These are phyloP conservation scores for Cephus runcator DNA, from an alignment of 2,888 invertebrate genomes.

Conservation along the genomic window DNA sequence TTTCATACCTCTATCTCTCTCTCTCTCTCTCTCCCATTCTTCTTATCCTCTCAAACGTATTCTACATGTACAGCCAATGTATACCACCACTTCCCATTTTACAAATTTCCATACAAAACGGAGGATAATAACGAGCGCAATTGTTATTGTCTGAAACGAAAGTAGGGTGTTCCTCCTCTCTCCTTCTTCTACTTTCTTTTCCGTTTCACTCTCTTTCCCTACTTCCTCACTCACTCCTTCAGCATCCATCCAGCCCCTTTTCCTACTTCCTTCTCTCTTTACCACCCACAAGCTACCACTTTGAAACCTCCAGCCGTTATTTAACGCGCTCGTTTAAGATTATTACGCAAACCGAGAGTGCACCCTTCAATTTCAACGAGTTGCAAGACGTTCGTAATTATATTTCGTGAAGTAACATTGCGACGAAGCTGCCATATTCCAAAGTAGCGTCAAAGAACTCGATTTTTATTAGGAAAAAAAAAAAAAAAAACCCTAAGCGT, in stretches of 20 bases:
- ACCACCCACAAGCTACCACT: constrained; percentile 3
- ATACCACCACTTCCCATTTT: constrained; percentile 12
- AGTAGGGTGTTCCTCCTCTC: not conserved
- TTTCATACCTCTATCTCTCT: not conserved
- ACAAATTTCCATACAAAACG: constrained; percentile 21
- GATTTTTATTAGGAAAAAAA: not conserved
- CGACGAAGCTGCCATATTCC: not conserved
- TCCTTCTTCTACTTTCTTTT: not conserved
- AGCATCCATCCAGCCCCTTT: constrained; percentile 2
- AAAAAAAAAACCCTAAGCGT: not conserved
- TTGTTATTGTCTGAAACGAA: constrained; percentile 20
- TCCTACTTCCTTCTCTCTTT: not conserved
- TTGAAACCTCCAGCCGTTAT: constrained; percentile 20
- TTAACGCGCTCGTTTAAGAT: constrained; percentile 26
- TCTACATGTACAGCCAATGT: not conserved
- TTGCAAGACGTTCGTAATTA: constrained; percentile 19
- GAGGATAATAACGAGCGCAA: constrained; percentile 22
- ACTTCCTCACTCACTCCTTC: constrained; percentile 1
- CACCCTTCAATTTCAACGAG: constrained; percentile 26
- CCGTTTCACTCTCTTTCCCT: constrained; percentile 1
- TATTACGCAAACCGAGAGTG: constrained; percentile 21
- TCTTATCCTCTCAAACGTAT: not conserved
- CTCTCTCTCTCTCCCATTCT: not conserved
- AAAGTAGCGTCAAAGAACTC: not conserved
- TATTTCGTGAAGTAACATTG: constrained; percentile 10